These are phyloP conservation scores for Slavum lentiscoides DNA, from an alignment of 2,888 invertebrate species.

Conservation along the genomic window DNA sequence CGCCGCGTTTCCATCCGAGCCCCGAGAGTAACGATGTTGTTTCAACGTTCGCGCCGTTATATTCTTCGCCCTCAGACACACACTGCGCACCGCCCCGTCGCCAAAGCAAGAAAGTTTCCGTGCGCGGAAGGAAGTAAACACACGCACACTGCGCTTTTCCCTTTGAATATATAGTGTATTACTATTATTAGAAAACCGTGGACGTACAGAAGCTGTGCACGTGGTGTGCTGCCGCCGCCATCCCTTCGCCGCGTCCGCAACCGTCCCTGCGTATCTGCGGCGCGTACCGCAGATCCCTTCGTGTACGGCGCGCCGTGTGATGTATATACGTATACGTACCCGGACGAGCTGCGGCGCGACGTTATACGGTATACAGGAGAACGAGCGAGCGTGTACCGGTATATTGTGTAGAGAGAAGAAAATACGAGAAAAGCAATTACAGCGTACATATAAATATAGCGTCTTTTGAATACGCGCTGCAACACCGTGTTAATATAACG, in stretches of 20 bases:
- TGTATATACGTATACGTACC: background rate
- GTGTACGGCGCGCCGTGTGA: background rate
- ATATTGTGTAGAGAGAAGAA: background rate
- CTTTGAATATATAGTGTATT: slow-evolving; percentile 14
- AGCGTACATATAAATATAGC: background rate
- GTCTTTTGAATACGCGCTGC: background rate
- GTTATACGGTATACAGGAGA: background rate
- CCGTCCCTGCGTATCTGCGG: background rate
- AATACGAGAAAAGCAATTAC: background rate
- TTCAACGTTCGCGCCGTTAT: slow-evolving; percentile 42
- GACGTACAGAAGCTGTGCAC: slow-evolving; percentile 2
- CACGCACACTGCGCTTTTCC: slow-evolving; percentile 13
- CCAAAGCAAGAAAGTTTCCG: too few relatives aligned
- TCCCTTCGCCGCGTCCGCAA: too few relatives aligned
- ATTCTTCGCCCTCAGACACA: background rate
- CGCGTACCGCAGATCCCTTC: background rate
- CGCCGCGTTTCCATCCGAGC: background rate
- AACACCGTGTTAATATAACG: background rate
- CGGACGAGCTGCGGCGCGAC: background rate
- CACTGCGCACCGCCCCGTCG: background rate
- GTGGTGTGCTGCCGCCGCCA: slow-evolving; percentile 20
- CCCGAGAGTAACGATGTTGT: slow-evolving; percentile 48
- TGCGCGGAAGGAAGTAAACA: background rate
- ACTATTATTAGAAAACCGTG: slow-evolving; percentile 47
- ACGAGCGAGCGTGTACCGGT: background rate